Base-by-base conservation (phyloP, 2,888 invertebrate genomes). In the Sminthurides aquaticus region DNA sequence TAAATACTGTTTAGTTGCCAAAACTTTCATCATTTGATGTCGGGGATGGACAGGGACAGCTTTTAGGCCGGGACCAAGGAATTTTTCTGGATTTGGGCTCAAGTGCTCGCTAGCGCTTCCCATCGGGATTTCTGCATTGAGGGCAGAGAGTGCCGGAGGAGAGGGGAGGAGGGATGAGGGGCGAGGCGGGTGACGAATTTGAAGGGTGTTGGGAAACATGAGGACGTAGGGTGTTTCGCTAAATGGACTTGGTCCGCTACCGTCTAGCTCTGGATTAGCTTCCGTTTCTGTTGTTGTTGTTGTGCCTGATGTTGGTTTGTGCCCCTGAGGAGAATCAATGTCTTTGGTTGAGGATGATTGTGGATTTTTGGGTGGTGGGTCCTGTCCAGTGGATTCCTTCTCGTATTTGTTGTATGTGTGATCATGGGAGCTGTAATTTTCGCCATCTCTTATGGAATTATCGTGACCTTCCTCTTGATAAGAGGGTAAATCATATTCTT, bases 211-310 rank as follows among this genome's bases (percentile, higher is more conserved):
- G 8, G 73, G 73, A 48, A 74, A 74, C 74, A 74, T 74, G 25
- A 74, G 68, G n/a, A 74, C 72, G 59, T 74, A 74, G 11, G 74
- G 73, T n/a, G 70, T 71, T 15, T 74, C 69, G 63, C 74, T 74
- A 52, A 67, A 74, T 8, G 68, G 62, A 56, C 29, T 58, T 25
- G 49, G 55, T 15, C 55, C 54, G 15, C 60, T 59, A 26, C 64
- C 57, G 11, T 27, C 24, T 28, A 25, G 15, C 27, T 56, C 56
- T 28, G 20, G 49, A 18, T 22, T n/a, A 22, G 24, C 34, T 28
- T 27, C 20, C 8, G 49, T 25, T 34, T 5, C 15, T 15, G 43
- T 34, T 34, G 5, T 15, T 15, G 43, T 34, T 5, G 43, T 34
- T 5, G 43, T 34, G n/a, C n/a, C n/a, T n/a, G n/a, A n/a, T 5